Evolutionary conservation across 2,113 vertebrate genomes (phyloP).

Genomic region (Tylochromis polylepis): DNA sequence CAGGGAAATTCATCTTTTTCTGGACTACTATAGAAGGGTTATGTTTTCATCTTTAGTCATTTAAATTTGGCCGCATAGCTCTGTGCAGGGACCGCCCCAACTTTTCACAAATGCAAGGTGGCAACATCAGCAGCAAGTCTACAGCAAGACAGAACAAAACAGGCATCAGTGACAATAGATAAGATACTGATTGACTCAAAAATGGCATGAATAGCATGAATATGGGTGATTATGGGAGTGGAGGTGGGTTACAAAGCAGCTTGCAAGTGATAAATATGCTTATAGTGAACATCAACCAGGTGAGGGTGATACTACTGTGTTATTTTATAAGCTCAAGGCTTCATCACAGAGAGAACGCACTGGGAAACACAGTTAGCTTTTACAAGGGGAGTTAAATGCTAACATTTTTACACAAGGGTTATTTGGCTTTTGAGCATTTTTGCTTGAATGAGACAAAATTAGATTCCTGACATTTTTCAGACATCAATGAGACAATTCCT

Average conservation of each 20-base stretch:
- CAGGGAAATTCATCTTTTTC: background rate
- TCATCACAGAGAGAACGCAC: background rate
- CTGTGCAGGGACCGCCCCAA: background rate
- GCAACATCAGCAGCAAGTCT: background rate
- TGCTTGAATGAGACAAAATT: background rate
- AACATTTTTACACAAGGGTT: background rate
- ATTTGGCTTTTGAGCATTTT: background rate
- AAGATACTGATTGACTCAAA: background rate
- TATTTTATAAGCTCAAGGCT: background rate
- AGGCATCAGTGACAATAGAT: background rate
- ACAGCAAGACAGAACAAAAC: background rate
- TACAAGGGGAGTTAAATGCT: background rate
- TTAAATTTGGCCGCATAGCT: background rate
- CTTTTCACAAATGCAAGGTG: background rate
- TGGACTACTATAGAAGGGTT: background rate
- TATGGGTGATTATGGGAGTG: background rate
- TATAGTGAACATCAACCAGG: background rate
- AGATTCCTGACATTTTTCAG: background rate
- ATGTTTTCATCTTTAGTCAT: background rate
- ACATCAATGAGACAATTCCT: background rate
- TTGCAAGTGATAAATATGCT: background rate
- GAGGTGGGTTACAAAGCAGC: background rate
- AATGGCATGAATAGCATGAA: background rate
- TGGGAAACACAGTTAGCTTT: background rate
- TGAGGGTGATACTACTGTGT: background rate